Evolutionary conservation across 2,113 vertebrate genomes (phyloP).

Genomic region (Agelaius phoeniceus): DNA sequence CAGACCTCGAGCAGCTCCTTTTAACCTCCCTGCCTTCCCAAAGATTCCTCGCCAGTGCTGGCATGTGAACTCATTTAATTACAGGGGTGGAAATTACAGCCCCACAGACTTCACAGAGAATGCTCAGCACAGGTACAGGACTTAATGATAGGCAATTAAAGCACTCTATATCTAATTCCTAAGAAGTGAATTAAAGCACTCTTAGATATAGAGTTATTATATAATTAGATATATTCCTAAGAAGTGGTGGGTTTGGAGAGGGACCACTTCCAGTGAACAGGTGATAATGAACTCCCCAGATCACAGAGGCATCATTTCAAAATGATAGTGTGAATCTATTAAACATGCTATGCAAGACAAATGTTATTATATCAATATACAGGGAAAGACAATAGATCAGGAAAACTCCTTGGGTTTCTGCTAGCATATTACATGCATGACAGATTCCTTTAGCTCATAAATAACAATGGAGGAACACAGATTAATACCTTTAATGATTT

Average conservation of each 20-base stretch:
- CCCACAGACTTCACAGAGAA: neutral
- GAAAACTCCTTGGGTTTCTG: neutral
- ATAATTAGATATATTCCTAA: neutral
- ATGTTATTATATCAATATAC: neutral
- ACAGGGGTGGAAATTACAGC: neutral
- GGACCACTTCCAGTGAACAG: neutral
- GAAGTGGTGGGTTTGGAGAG: neutral
- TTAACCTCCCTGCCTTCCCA: neutral
- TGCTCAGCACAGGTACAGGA: neutral
- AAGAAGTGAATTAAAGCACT: neutral
- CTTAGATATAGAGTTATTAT: too few relatives aligned
- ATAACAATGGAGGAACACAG: neutral
- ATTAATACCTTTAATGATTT: neutral
- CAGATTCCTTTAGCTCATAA: neutral
- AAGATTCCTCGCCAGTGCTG: neutral
- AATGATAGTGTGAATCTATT: neutral
- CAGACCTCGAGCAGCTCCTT: neutral
- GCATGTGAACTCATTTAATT: neutral
- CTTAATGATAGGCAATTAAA: slow-evolving; percentile 18
- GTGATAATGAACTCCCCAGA: neutral
- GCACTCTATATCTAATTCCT: neutral
- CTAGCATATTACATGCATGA: neutral
- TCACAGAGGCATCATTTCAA: neutral
- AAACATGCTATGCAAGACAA: neutral
- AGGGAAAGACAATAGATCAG: neutral